Conservation (phyloP, 1,140 invertebrate species). For the Pseudomyrmex gracilis region DNA sequence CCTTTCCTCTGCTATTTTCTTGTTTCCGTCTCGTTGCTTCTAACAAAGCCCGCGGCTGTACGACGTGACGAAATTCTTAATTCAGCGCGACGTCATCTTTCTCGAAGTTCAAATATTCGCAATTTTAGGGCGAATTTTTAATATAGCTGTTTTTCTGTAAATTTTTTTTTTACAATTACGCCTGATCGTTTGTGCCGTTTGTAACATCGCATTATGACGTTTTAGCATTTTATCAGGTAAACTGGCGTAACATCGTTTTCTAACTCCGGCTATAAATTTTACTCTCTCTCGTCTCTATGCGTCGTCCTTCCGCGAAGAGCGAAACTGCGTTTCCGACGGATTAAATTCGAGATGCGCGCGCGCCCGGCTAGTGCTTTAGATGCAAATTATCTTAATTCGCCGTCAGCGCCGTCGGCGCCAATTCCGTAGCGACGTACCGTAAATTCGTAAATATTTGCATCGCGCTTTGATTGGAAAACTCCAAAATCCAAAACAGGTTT, state of each 20-base stretch:
- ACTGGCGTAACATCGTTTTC: conserved; percentile 6
- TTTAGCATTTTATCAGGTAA: background rate
- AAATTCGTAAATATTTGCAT: conserved; percentile 60
- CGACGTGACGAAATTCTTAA: background rate
- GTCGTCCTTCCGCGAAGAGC: background rate
- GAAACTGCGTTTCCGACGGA: conserved; percentile 36
- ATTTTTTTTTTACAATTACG: background rate
- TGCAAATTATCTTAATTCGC: conserved; percentile 65
- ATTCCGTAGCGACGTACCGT: conserved; percentile 33
- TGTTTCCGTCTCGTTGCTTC: too few relatives aligned
- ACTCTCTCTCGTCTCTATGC: background rate
- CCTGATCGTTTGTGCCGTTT: background rate
- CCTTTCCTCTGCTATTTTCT: too few relatives aligned
- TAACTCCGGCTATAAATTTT: background rate
- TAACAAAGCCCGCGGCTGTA: too few relatives aligned
- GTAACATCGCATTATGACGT: background rate
- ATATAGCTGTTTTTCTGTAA: too few relatives aligned
- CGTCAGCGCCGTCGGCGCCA: conserved; percentile 12
- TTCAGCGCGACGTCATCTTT: too few relatives aligned
- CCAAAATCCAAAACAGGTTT: background rate
- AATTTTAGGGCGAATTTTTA: too few relatives aligned
- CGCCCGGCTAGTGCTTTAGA: conserved; percentile 40
- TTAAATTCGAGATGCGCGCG: conserved; percentile 61
- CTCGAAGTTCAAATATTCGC: too few relatives aligned
- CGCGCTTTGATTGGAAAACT: conserved; percentile 46